Evolutionary conservation across 2,797 vertebrate species (phyloP), one percentile per base, ranked within the genome.

Genomic region (Danio albolineatus): DNA sequence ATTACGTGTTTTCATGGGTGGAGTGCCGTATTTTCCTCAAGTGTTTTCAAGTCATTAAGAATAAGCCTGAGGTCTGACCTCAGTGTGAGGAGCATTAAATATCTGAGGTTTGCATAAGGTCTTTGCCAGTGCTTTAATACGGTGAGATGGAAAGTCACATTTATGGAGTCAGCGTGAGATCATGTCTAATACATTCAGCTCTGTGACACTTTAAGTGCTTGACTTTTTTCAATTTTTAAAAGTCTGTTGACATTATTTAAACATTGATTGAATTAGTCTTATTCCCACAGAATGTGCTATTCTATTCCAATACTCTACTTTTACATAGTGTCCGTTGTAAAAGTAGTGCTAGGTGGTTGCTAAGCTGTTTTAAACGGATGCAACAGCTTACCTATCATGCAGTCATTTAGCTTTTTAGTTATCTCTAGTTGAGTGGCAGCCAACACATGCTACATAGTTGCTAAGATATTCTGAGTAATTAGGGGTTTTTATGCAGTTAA

Each of bases 21-120:
- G 70, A 83, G 71, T 21, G 19, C 53, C 73, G 48, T 17, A 14
- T 56, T 73, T 65, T 17, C 21, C 54, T n/a, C 5, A 67, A 79
- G 51, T 44, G 13, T 64, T 79, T 53, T 70, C 17, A 82, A 78
- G 83, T 83, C 73, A 70, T 64, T 41, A 83, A 62, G 64, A 62
- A 46, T 61, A 21, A 8, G 43, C 46, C 54, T 64, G 49, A 51
- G 49, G 62, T 74, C 43, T 69, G 75, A 83, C 76, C 72, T 76
- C 60, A 80, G 69, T 21, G 9, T 62, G 80, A 49, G 67, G 61
- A 69, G 46, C 51, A 6, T 14, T 36, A 38, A 59, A 83, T 71
- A 48, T 49, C 43, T 72, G 66, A 61, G 80, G 28, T 82, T 36
- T 60, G 38, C 71, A 17, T 57, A 48, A 43, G 64, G 74, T 44